These are phyloP conservation scores for Champsocephalus esox DNA, from an alignment of 2,797 vertebrate species.

Conservation along the genomic window DNA sequence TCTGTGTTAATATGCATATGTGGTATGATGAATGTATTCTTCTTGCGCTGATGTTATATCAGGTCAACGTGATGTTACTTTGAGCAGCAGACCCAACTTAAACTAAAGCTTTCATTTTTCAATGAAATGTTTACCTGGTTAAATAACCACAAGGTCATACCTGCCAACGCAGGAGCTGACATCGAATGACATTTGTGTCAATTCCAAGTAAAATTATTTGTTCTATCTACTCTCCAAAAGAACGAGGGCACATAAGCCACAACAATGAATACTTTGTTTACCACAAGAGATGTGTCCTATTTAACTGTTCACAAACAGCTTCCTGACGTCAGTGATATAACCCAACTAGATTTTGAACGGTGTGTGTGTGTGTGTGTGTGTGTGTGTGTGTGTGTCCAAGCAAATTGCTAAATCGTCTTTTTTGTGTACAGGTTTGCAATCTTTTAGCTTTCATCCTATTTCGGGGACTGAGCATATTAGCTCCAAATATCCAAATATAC, in stretches of 20 bases:
- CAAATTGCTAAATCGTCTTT: neutral
- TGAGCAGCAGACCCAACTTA: neutral
- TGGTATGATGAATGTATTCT: neutral
- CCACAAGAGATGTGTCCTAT: neutral
- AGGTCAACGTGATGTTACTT: neutral
- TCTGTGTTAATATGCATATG: neutral
- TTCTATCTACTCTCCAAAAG: neutral
- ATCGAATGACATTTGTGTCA: neutral
- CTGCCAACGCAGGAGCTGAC: neutral
- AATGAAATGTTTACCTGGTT: neutral
- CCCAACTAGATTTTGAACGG: too few species aligned
- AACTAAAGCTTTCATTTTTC: neutral
- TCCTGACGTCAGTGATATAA: constrained; percentile 12
- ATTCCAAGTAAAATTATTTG: neutral
- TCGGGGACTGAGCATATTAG: neutral
- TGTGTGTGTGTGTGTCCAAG: neutral
- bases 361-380: neutral
- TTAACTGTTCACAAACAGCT: neutral
- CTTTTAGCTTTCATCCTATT: neutral
- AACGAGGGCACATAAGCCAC: constrained; percentile 28
- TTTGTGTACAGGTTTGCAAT: neutral
- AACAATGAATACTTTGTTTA: neutral
- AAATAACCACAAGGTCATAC: too few species aligned
- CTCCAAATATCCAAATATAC: neutral
- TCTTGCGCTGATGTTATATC: neutral